Evolutionary conservation across 2,797 vertebrate species (phyloP).

Genomic region (Steatocranus sp.): DNA sequence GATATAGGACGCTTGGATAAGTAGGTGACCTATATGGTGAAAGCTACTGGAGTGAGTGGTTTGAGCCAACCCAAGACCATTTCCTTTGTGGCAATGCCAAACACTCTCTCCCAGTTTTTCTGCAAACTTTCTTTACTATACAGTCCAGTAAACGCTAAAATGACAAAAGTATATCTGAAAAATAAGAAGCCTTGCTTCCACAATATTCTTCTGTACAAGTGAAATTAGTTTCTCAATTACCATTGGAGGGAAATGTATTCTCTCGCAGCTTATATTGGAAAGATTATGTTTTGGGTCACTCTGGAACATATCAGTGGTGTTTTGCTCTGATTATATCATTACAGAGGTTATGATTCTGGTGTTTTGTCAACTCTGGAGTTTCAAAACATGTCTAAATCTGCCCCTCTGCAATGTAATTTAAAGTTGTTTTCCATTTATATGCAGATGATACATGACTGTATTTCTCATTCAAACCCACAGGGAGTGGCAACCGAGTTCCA

Average conservation of each 20-base stretch:
- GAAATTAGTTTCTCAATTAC: not conserved
- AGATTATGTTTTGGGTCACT: not conserved
- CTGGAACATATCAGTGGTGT: not conserved
- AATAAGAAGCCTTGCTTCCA: not conserved
- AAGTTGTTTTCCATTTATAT: not conserved
- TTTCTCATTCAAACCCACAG: not conserved
- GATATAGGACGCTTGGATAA: not conserved
- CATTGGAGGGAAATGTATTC: not conserved
- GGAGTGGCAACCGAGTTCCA: not conserved
- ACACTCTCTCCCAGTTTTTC: not conserved
- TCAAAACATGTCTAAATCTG: not conserved
- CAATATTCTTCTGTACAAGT: not conserved
- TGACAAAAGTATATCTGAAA: not conserved
- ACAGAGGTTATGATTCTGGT: not conserved
- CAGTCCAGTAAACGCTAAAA: accelerated
- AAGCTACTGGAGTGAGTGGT: not conserved
- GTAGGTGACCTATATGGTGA: not conserved
- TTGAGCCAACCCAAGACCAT: not conserved
- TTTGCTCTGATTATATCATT: not conserved
- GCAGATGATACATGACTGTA: not conserved
- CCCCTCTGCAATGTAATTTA: not conserved
- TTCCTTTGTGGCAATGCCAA: not conserved
- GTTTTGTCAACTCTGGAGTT: not conserved
- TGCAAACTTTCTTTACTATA: not conserved
- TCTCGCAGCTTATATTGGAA: not conserved